Percentiles rank a stretch among this genome's conserved stretches.
These are phyloP conservation scores for Danaus plexippus DNA, from an alignment of 1,140 invertebrate species.

Conservation along the genomic window DNA sequence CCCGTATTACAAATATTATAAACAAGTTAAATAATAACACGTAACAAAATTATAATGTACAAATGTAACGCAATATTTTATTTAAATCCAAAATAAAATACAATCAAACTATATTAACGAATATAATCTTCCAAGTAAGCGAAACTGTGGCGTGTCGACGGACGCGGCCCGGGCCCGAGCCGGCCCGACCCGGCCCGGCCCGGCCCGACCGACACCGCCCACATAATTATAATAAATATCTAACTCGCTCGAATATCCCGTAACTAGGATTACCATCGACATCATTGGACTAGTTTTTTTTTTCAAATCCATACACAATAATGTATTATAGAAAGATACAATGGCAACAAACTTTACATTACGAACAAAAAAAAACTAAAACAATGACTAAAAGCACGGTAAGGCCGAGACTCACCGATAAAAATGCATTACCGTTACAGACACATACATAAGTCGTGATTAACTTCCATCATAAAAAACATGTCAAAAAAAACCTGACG, in stretches of 20 bases:
- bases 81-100: slow-evolving; percentile 37
- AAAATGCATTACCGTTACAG: slow-evolving; percentile 71
- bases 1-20: slow-evolving; percentile 21
- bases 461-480: slow-evolving; percentile 70
- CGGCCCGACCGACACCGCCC: slow-evolving; percentile 6
- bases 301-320: slow-evolving; percentile 65
- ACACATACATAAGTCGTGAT: slow-evolving; percentile 71
- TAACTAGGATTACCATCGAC: slow-evolving; percentile 34
- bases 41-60: slow-evolving; percentile 67
- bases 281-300: slow-evolving; percentile 63
- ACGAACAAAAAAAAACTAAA: slow-evolving; percentile 55
- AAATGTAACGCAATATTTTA: slow-evolving; percentile 59
- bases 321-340: slow-evolving; percentile 70
- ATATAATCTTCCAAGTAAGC: slow-evolving; percentile 46
- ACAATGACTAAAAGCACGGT: slow-evolving; percentile 69
- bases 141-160: slow-evolving; percentile 25
- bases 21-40: slow-evolving; percentile 68
- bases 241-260: slow-evolving; percentile 35
- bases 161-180: slow-evolving; percentile 22
- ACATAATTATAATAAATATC: slow-evolving; percentile 48
- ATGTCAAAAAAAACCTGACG: slow-evolving; percentile 62
- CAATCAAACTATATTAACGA: slow-evolving; percentile 44
- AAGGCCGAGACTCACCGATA: slow-evolving; percentile 55
- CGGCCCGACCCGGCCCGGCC: slow-evolving; percentile 13
- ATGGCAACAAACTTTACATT: slow-evolving; percentile 70